Evolutionary conservation across 2,113 vertebrate species (phyloP).

Genomic region (Theristicus caerulescens): DNA sequence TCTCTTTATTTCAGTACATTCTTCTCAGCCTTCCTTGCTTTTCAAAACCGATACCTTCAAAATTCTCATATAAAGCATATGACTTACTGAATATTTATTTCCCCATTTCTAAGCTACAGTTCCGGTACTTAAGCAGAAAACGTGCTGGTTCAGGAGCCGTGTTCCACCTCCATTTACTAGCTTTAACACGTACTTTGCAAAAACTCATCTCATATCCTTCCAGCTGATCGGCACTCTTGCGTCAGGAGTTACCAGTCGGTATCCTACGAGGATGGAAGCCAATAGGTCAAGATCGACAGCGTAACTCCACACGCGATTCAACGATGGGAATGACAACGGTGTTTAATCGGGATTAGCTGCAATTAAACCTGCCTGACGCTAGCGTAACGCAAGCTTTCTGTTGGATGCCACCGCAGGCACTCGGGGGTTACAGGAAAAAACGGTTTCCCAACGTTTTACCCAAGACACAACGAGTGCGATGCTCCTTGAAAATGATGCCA

Average conservation of each 20-base stretch:
- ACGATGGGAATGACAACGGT: fast-evolving
- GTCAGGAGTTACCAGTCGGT: background rate
- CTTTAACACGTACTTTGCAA: background rate
- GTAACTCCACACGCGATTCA: fast-evolving
- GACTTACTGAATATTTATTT: background rate
- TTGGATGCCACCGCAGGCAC: fast-evolving
- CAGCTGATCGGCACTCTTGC: background rate
- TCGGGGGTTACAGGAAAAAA: background rate
- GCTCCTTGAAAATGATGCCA: background rate
- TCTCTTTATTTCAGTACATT: background rate
- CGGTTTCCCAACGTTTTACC: fast-evolving
- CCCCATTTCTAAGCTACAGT: background rate
- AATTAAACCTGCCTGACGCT: background rate
- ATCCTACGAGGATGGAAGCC: background rate
- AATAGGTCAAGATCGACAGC: background rate
- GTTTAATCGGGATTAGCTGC: background rate
- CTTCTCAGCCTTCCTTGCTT: background rate
- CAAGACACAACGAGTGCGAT: fast-evolving
- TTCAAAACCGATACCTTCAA: background rate
- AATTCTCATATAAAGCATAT: background rate
- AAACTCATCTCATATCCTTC: background rate
- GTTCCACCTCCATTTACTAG: background rate
- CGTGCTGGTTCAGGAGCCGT: background rate
- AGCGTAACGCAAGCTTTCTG: fast-evolving
- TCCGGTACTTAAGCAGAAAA: background rate